A percentile compares a stretch with the other conserved stretches of the same genome.
These are phyloP conservation scores for Cottus gobio DNA, from an alignment of 2,113 vertebrate genomes.

Conservation along the genomic window DNA sequence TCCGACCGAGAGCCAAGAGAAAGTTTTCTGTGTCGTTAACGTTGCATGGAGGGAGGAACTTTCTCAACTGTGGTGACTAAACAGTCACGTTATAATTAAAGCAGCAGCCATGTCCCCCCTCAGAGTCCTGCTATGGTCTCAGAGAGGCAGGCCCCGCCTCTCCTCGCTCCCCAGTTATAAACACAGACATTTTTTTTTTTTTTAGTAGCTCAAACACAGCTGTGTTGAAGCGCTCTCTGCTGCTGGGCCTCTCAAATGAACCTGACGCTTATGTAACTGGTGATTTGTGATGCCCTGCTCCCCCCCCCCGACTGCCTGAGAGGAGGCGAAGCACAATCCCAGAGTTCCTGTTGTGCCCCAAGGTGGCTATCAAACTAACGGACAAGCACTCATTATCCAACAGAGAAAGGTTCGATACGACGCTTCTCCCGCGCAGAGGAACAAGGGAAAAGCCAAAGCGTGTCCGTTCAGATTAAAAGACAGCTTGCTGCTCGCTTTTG, in stretches of 20 bases:
- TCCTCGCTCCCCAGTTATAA: conserved; percentile 22
- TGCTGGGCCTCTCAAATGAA: conserved; percentile 33
- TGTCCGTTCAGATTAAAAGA: conserved; percentile 18
- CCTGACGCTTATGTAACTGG: conserved; percentile 42
- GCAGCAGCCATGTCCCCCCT: not conserved
- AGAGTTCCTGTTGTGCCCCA: not conserved
- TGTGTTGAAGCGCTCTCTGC: conserved; percentile 36
- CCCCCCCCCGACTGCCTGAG: not conserved
- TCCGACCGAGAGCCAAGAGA: not conserved
- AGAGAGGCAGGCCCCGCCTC: not conserved
- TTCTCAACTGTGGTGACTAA: not conserved
- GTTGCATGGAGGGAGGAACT: not conserved
- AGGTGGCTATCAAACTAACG: conserved; percentile 15
- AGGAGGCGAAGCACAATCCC: not conserved
- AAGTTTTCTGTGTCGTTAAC: not conserved
- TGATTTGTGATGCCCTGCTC: not conserved
- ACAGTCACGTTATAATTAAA: not conserved
- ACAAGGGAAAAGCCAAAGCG: not conserved
- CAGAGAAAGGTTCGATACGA: not conserved
- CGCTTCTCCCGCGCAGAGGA: not conserved
- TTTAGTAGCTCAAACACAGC: conserved; percentile 56
- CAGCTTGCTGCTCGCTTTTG: conserved; percentile 23
- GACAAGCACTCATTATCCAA: not conserved
- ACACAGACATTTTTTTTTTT: conserved; percentile 48
- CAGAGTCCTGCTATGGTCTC: conserved; percentile 44